These are phyloP conservation scores for Dendrocincla fuliginosa DNA, from an alignment of 2,797 vertebrate species.

Conservation along the genomic window DNA sequence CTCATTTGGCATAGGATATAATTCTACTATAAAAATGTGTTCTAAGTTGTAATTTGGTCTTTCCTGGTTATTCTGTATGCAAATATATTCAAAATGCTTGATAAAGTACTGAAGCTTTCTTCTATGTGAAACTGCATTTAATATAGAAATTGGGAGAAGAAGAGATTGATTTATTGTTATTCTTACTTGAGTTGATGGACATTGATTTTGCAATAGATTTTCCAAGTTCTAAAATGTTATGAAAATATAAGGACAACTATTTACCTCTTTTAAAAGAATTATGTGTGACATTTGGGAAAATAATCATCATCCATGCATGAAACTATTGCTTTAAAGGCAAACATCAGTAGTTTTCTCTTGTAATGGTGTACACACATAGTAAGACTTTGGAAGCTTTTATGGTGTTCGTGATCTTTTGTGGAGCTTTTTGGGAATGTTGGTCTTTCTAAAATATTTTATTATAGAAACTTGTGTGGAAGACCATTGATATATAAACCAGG, in stretches of 20 bases:
- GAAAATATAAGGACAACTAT: not conserved
- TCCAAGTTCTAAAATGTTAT: not conserved
- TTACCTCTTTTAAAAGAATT: not conserved
- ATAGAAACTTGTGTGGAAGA: not conserved
- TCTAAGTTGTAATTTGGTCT: not conserved
- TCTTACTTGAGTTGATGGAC: not conserved
- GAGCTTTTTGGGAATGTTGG: not conserved
- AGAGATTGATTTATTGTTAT: not conserved
- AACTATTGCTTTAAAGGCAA: not conserved
- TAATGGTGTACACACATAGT: not conserved
- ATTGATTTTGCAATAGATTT: not conserved
- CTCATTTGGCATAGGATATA: not conserved
- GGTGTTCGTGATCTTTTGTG: not conserved
- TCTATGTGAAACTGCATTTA: not conserved
- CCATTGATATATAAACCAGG: not conserved
- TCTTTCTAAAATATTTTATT: slow-evolving; percentile 1
- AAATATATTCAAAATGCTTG: slow-evolving; percentile 13
- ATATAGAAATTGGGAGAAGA: not conserved
- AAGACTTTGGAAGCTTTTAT: not conserved
- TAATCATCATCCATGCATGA: not conserved
- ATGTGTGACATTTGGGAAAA: not conserved
- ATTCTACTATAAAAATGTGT: not conserved
- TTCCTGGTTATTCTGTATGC: not conserved
- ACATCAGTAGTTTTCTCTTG: not conserved
- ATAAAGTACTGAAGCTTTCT: not conserved